Percentiles rank a stretch among this genome's conserved stretches.
Conservation (phyloP, 2,888 invertebrate genomes). For the Nesidiocoris tenuis region DNA sequence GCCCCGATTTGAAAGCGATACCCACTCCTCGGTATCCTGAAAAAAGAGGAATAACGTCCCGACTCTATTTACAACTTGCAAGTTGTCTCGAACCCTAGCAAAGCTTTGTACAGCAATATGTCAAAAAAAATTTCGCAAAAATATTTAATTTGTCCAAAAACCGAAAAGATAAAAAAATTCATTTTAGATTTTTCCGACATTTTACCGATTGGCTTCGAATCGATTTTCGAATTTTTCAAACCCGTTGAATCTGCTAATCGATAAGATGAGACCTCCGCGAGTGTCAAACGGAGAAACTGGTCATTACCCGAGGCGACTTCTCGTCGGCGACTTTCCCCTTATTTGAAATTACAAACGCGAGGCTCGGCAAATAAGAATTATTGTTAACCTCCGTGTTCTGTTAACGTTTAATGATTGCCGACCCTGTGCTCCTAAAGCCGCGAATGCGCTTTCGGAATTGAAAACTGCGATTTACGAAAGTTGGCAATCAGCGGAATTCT, state of each 20-base stretch:
- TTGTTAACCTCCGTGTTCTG: background rate
- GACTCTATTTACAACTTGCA: too few species aligned
- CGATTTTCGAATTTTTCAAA: too few species aligned
- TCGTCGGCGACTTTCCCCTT: slow-evolving; percentile 14
- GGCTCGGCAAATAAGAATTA: background rate
- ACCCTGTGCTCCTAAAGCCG: background rate
- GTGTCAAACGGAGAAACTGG: background rate
- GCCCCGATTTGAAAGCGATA: background rate
- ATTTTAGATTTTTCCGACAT: too few species aligned
- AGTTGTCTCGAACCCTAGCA: too few species aligned
- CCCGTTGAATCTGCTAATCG: background rate
- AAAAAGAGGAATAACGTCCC: too few species aligned
- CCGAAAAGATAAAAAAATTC: too few species aligned
- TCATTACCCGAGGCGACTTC: slow-evolving; percentile 12
- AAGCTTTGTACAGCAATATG: too few species aligned
- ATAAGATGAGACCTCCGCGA: background rate
- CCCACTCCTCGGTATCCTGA: background rate
- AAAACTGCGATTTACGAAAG: too few species aligned
- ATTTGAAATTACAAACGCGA: slow-evolving; percentile 29
- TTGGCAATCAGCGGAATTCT: too few species aligned
- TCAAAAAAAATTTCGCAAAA: too few species aligned
- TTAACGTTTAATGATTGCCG: background rate
- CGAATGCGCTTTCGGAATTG: background rate
- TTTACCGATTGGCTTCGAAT: too few species aligned
- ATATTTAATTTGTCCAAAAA: too few species aligned